Conservation (phyloP, 2,113 vertebrate species). For the Vanacampus margaritifer region DNA sequence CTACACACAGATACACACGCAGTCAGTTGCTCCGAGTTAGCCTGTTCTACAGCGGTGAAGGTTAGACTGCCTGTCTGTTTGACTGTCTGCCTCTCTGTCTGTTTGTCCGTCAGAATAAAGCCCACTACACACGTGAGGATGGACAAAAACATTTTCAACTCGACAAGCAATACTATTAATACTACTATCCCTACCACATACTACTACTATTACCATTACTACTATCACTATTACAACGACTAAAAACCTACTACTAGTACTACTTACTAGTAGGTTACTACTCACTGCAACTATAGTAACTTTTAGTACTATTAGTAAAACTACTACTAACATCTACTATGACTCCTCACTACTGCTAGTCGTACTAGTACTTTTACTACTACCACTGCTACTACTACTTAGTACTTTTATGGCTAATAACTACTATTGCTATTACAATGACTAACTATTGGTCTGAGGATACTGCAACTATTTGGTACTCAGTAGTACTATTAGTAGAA, state of each 20-base stretch:
- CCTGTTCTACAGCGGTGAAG: slow-evolving; percentile 10
- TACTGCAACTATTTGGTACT: too few relatives aligned
- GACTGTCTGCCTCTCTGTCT: too few relatives aligned
- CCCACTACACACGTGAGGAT: neutral
- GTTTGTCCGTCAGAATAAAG: slow-evolving; percentile 1
- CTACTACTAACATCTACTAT: neutral
- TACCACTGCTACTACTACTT: neutral
- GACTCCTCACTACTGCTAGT: neutral
- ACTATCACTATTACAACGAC: neutral
- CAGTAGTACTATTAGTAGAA: neutral
- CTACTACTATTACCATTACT: neutral
- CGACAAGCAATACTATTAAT: neutral
- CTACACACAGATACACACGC: neutral
- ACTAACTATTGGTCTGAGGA: neutral
- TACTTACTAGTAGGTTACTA: neutral
- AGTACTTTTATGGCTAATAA: neutral
- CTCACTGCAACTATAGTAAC: neutral
- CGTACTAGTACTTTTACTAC: neutral
- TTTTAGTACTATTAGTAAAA: neutral
- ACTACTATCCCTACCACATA: neutral
- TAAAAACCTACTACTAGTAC: neutral
- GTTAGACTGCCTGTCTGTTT: too few relatives aligned
- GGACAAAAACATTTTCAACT: neutral
- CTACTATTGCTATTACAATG: neutral
- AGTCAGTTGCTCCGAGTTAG: slow-evolving; percentile 17